A percentile compares a stretch with the other conserved stretches of the same genome.
Conservation (phyloP, 2,113 vertebrate species). For the Triplophysa siluroides region DNA sequence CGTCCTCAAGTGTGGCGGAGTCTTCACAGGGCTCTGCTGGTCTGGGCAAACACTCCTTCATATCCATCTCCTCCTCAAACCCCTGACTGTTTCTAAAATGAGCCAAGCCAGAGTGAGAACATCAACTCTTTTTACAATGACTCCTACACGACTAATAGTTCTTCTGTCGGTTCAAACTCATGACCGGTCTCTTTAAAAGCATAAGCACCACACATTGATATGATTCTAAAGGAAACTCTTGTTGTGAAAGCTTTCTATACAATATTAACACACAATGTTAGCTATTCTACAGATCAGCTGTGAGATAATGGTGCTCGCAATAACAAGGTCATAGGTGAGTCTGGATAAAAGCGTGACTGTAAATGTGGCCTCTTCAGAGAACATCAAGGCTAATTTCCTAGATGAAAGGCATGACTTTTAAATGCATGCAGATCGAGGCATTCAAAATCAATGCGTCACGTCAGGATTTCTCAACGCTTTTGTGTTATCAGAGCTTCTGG, state of each 20-base stretch:
- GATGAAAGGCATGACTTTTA: slow-evolving; percentile 39
- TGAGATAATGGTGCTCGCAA: no score
- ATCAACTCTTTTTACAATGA: not conserved
- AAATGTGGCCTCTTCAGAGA: not conserved
- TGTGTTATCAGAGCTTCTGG: not conserved
- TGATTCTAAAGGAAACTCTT: no score
- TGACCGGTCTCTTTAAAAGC: no score
- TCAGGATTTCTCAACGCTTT: not conserved
- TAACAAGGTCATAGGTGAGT: no score
- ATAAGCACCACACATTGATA: no score
- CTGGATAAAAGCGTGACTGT: no score
- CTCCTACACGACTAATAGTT: no score
- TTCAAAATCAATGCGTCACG: slow-evolving; percentile 36
- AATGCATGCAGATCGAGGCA: slow-evolving; percentile 33
- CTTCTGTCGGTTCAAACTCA: no score
- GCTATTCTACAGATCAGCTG: no score
- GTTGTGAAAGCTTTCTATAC: no score
- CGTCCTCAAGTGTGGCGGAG: slow-evolving; percentile 5
- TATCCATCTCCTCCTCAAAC: slow-evolving; percentile 48
- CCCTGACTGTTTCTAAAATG: slow-evolving; percentile 62
- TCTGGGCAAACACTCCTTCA: slow-evolving; percentile 4
- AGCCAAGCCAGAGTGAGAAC: not conserved
- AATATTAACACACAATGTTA: no score
- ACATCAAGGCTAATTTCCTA: not conserved
- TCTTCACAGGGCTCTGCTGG: not conserved